Conservation (phyloP, 2,113 vertebrate genomes). For the Pungitius pungitius region DNA sequence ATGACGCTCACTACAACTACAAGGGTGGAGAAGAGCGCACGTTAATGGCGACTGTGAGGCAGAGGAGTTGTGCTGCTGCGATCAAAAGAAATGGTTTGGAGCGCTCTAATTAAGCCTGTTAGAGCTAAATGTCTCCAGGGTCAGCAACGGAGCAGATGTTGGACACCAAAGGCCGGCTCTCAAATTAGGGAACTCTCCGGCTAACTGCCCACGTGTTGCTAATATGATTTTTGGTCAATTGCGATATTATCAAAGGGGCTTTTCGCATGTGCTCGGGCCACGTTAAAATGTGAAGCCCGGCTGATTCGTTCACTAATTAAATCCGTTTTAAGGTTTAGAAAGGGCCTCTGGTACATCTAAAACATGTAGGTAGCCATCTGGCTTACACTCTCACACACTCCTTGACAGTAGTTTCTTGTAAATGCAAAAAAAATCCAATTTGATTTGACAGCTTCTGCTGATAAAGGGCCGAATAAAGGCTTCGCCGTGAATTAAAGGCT, state of each 20-base stretch:
- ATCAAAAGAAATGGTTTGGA: slow-evolving; percentile 64
- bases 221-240: slow-evolving; percentile 68
- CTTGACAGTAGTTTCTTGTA: slow-evolving; percentile 12
- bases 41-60: background rate
- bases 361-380: slow-evolving; percentile 26
- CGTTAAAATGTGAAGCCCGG: slow-evolving; percentile 43
- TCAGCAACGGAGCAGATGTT: slow-evolving; percentile 69
- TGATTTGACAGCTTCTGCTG: slow-evolving; percentile 45
- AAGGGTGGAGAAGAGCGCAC: background rate
- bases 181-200: slow-evolving; percentile 55
- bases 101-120: slow-evolving; percentile 70
- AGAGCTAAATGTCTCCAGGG: slow-evolving; percentile 70
- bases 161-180: slow-evolving; percentile 59
- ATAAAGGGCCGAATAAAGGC: slow-evolving; percentile 50
- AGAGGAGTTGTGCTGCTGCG: slow-evolving; percentile 36
- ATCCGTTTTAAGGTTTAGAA: slow-evolving; percentile 50
- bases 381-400: slow-evolving; percentile 2
- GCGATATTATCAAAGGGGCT: slow-evolving; percentile 57
- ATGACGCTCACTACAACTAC: background rate
- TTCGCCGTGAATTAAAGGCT: slow-evolving; percentile 60
- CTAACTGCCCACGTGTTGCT: slow-evolving; percentile 60
- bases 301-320: slow-evolving; percentile 56
- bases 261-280: slow-evolving; percentile 33
- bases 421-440: slow-evolving; percentile 24
- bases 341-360: slow-evolving; percentile 18